Conservation (phyloP, 1,140 invertebrate genomes). For the Scaptomyza pallida region DNA sequence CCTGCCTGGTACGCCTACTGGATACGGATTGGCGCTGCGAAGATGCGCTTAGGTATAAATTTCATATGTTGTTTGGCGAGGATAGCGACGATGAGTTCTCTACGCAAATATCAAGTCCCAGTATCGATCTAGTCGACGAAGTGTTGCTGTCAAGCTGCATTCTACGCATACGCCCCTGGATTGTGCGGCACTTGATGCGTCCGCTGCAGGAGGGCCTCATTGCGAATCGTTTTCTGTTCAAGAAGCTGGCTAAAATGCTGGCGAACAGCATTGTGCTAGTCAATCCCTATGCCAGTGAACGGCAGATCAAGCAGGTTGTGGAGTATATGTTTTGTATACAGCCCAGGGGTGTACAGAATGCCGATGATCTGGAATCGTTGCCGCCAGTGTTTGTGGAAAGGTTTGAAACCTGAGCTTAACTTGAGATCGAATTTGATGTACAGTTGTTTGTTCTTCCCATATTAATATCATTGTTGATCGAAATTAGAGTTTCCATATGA, state of each 20-base stretch:
- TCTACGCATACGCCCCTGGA: slow-evolving; percentile 76
- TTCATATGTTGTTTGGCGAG: slow-evolving; percentile 70
- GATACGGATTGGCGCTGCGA: slow-evolving; percentile 76
- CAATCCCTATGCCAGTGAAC: slow-evolving; percentile 77
- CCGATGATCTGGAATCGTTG: slow-evolving; percentile 54
- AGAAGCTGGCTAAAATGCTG: slow-evolving; percentile 73
- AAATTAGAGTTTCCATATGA: background rate
- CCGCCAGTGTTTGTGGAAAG: slow-evolving; percentile 31
- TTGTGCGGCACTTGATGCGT: slow-evolving; percentile 73
- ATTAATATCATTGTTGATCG: background rate
- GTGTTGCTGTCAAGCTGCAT: slow-evolving; percentile 73
- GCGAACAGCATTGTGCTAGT: slow-evolving; percentile 65
- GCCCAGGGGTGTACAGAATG: slow-evolving; percentile 51
- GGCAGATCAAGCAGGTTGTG: slow-evolving; percentile 58
- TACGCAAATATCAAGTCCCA: slow-evolving; percentile 66
- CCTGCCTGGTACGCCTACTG: slow-evolving; percentile 51
- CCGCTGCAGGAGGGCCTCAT: slow-evolving; percentile 74
- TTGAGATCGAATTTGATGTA: background rate
- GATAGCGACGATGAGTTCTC: slow-evolving; percentile 79
- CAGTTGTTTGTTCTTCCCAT: background rate
- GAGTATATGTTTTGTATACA: slow-evolving; percentile 70
- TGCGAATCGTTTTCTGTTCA: slow-evolving; percentile 78
- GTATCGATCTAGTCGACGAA: slow-evolving; percentile 74
- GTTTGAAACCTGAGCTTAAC: slow-evolving; percentile 6
- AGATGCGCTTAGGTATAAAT: slow-evolving; percentile 58